These are phyloP conservation scores for Ameiurus melas DNA, from an alignment of 2,113 vertebrate genomes.

Conservation along the genomic window DNA sequence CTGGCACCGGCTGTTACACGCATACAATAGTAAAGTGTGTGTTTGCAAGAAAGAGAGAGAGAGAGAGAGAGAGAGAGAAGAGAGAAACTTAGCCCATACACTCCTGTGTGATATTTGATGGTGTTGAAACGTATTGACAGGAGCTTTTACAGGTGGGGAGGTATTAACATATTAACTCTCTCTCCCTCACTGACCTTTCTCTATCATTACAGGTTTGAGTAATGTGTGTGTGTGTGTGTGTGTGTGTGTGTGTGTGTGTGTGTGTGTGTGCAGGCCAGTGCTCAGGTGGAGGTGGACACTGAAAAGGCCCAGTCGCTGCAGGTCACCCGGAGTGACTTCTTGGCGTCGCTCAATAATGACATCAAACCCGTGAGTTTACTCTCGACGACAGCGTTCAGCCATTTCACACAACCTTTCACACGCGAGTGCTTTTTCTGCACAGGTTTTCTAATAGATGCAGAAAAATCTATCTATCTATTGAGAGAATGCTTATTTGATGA, in stretches of 20 bases:
- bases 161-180: slow-evolving; percentile 61
- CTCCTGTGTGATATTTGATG: slow-evolving; percentile 69
- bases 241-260: slow-evolving; percentile 44
- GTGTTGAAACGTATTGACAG: slow-evolving; percentile 82
- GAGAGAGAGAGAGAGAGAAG: not conserved
- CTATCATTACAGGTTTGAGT: slow-evolving; percentile 51
- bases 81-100: slow-evolving; percentile 9
- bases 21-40: slow-evolving; percentile 43
- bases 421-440: not conserved
- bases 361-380: slow-evolving; percentile 91
- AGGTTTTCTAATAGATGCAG: not conserved
- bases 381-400: not conserved
- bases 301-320: slow-evolving; percentile 90
- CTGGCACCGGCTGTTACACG: slow-evolving; percentile 43
- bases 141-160: slow-evolving; percentile 67
- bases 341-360: slow-evolving; percentile 89
- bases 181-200: slow-evolving; percentile 51
- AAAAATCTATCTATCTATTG: too few species aligned
- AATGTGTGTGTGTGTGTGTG: slow-evolving; percentile 36
- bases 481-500: not conserved
- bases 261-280: slow-evolving; percentile 41
- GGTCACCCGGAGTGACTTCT: slow-evolving; percentile 86
- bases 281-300: slow-evolving; percentile 87
- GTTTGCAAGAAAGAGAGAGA: not conserved
- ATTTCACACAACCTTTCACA: not conserved